A percentile compares a stretch with the other conserved stretches of the same genome.
phyloP scores from a whole-genome alignment of 2,888 invertebrate species.

The Dendrolimus pini region DNA sequence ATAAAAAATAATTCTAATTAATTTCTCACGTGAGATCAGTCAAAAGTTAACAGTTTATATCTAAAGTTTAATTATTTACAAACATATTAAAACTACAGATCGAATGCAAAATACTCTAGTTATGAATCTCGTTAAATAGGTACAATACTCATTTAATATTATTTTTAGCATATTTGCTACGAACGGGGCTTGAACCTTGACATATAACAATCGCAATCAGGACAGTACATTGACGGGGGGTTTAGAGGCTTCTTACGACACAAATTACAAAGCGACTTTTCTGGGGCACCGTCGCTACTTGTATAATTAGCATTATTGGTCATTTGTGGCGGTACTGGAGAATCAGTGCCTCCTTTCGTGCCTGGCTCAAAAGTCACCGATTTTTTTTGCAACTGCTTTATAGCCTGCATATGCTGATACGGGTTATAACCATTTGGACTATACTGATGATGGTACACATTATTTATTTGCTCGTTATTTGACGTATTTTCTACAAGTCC shows the following conservation, averaged over 20 bases:
- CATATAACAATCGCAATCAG: conserved; percentile 95
- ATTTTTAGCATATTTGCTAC: conserved; percentile 33
- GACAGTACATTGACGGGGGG: conserved; percentile 88
- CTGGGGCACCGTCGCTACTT: conserved; percentile 33
- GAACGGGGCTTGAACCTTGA: conserved; percentile 85
- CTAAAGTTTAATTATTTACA: conserved; percentile 6
- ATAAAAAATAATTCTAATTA: conserved; percentile 7
- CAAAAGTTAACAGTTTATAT: conserved; percentile 3
- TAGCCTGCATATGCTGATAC: conserved; percentile 79
- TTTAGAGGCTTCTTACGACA: conserved; percentile 90
- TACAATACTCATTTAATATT: conserved; percentile 5
- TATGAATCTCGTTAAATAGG: conserved; percentile 10
- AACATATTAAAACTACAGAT: not conserved
- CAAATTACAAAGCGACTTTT: conserved; percentile 86
- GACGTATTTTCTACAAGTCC: conserved; percentile 35
- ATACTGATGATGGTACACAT: conserved; percentile 43
- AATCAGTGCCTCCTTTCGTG: conserved; percentile 80
- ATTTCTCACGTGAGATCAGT: conserved; percentile 61
- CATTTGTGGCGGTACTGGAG: conserved; percentile 60
- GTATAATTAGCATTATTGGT: conserved; percentile 38
- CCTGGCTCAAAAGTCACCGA: conserved; percentile 84
- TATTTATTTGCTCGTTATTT: conserved; percentile 27
- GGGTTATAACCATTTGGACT: conserved; percentile 63
- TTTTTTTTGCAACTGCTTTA: conserved; percentile 81
- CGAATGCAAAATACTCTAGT: conserved; percentile 9